phyloP scores from a whole-genome alignment of 2,888 invertebrate genomes.

The Oxytorus armatus region DNA sequence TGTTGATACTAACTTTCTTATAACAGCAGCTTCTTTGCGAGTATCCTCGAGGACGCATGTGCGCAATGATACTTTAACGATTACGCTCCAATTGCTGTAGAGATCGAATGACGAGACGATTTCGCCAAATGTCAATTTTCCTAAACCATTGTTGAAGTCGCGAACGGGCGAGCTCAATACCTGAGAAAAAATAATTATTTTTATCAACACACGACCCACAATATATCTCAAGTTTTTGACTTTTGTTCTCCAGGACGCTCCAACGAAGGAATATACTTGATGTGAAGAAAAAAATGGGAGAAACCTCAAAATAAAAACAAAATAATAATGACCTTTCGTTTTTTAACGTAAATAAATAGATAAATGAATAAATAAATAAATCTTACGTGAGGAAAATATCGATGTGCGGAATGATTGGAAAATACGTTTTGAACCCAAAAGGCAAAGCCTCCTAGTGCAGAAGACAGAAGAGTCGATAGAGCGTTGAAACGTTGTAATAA shows the following conservation, averaged over 20 bases:
- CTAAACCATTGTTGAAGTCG: slow-evolving; percentile 89
- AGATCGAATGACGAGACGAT: slow-evolving; percentile 87
- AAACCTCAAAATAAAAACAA: neutral
- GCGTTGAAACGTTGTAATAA: slow-evolving; percentile 15
- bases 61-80: slow-evolving; percentile 89
- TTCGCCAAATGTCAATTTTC: slow-evolving; percentile 89
- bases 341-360: slow-evolving; percentile 7
- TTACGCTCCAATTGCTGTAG: slow-evolving; percentile 89
- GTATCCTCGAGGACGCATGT: slow-evolving; percentile 90
- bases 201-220: too few species aligned
- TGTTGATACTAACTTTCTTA: slow-evolving; percentile 85
- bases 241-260: too few species aligned
- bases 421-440: slow-evolving; percentile 64
- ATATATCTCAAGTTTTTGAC: too few species aligned
- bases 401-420: slow-evolving; percentile 60
- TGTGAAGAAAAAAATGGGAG: too few species aligned
- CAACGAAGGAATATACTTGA: too few species aligned
- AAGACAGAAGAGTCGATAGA: slow-evolving; percentile 50
- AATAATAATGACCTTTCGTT: neutral
- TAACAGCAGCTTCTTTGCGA: slow-evolving; percentile 87
- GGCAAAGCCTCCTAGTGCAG: slow-evolving; percentile 64
- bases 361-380: slow-evolving; percentile 50
- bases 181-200: too few species aligned
- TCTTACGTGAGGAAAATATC: slow-evolving; percentile 68
- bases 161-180: slow-evolving; percentile 90